These are phyloP conservation scores for Acrobasis suavella DNA, from an alignment of 2,888 invertebrate genomes.

Conservation along the genomic window DNA sequence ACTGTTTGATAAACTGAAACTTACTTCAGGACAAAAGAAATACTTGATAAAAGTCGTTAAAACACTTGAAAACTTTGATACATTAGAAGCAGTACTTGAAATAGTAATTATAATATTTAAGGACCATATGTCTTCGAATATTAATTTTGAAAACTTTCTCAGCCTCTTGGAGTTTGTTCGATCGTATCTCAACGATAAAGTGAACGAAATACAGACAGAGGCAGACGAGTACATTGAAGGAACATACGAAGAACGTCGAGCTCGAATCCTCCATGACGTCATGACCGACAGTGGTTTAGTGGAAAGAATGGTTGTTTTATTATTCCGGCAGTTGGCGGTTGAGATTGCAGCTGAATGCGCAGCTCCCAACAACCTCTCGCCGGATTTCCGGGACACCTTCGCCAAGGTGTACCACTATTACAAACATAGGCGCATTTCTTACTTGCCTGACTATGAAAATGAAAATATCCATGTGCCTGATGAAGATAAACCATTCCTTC, in stretches of 20 bases:
- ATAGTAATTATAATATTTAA: conserved; percentile 12
- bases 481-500: not conserved
- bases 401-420: conserved; percentile 18
- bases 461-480: not conserved
- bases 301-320: not conserved
- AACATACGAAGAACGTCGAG: not conserved
- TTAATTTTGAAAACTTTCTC: conserved; percentile 13
- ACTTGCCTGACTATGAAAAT: not conserved
- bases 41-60: not conserved
- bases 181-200: conserved; percentile 4
- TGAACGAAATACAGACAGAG: conserved; percentile 2
- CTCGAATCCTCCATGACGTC: conserved; percentile 7
- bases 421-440: conserved; percentile 3
- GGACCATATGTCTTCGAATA: not conserved
- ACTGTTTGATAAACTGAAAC: conserved; percentile 1
- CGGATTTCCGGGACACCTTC: conserved; percentile 13
- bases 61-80: conserved; percentile 2
- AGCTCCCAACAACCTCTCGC: conserved; percentile 1
- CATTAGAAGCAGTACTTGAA: conserved; percentile 9
- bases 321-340: conserved; percentile 1
- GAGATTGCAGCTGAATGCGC: conserved; percentile 3
- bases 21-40: not conserved
- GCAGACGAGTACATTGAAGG: not conserved
- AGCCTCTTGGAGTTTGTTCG: conserved; percentile 14
- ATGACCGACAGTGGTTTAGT: not conserved